A percentile compares a stretch with the other conserved stretches of the same genome.
These are phyloP conservation scores for Redunca redunca DNA, from an alignment of 2,113 vertebrate genomes.

Conservation along the genomic window DNA sequence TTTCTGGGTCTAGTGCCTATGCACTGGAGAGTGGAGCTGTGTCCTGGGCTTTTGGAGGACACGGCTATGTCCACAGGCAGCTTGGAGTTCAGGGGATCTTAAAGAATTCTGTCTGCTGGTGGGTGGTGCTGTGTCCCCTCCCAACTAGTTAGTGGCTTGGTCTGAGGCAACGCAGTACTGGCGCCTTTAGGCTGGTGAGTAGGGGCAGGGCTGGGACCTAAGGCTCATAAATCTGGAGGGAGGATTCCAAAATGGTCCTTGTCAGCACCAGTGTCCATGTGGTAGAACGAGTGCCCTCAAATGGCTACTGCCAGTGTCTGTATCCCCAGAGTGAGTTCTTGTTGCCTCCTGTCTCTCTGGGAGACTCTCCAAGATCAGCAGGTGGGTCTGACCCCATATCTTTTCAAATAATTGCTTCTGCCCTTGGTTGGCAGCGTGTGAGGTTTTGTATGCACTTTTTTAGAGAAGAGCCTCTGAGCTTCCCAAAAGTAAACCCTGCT, in stretches of 20 bases:
- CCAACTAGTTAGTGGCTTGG: not conserved
- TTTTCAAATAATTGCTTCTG: not conserved
- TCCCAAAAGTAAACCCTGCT: not conserved
- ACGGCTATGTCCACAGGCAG: not conserved
- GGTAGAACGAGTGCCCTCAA: not conserved
- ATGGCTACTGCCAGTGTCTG: not conserved
- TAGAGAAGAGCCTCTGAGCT: not conserved
- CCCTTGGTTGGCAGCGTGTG: not conserved
- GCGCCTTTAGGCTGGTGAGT: too few species aligned
- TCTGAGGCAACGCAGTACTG: not conserved
- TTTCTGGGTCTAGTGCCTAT: not conserved
- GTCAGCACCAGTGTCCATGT: not conserved
- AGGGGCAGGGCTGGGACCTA: not conserved
- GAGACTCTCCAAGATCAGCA: not conserved
- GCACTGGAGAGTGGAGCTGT: not conserved
- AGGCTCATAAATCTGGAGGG: not conserved
- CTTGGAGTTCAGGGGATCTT: not conserved
- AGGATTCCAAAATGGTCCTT: not conserved
- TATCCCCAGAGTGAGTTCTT: not conserved
- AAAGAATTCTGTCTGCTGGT: not conserved
- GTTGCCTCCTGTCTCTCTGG: not conserved
- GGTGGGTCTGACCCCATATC: not conserved
- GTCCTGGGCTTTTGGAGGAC: not conserved
- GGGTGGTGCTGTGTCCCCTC: not conserved
- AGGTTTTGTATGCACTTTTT: not conserved